Conservation (phyloP, 2,113 vertebrate genomes). For the Corynorhinus townsendii region DNA sequence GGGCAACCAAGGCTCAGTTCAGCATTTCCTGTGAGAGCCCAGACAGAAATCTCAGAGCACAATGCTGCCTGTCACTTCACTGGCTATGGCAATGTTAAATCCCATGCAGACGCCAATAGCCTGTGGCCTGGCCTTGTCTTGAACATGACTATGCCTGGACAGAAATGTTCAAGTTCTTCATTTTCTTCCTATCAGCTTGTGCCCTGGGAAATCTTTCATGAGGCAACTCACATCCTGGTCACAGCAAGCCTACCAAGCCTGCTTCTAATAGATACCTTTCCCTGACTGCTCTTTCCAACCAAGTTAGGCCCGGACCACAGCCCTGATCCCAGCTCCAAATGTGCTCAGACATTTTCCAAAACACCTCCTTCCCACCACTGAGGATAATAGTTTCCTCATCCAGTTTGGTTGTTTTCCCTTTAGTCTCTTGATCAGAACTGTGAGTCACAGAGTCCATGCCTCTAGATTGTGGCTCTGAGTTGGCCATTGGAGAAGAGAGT, state of each 20-base stretch:
- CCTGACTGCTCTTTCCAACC: not conserved
- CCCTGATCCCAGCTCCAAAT: not conserved
- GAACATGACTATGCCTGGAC: too few relatives aligned
- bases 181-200: rapidly evolving
- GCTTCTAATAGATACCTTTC: not conserved
- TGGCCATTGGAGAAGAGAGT: rapidly evolving
- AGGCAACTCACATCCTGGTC: not conserved
- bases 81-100: rapidly evolving
- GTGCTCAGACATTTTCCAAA: not conserved
- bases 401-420: not conserved
- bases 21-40: not conserved
- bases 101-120: rapidly evolving
- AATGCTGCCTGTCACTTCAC: rapidly evolving
- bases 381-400: rapidly evolving
- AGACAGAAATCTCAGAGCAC: not conserved
- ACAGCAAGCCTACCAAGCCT: not conserved
- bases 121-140: not conserved
- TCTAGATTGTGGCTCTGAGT: not conserved
- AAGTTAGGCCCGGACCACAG: too few relatives aligned
- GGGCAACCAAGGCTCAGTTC: rapidly evolving
- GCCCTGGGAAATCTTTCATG: not conserved
- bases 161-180: too few relatives aligned
- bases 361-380: rapidly evolving
- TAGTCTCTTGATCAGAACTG: not conserved
- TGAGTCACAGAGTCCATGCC: not conserved